These are phyloP conservation scores for Condylura cristata DNA, from an alignment of 2,113 vertebrate genomes.

Conservation along the genomic window DNA sequence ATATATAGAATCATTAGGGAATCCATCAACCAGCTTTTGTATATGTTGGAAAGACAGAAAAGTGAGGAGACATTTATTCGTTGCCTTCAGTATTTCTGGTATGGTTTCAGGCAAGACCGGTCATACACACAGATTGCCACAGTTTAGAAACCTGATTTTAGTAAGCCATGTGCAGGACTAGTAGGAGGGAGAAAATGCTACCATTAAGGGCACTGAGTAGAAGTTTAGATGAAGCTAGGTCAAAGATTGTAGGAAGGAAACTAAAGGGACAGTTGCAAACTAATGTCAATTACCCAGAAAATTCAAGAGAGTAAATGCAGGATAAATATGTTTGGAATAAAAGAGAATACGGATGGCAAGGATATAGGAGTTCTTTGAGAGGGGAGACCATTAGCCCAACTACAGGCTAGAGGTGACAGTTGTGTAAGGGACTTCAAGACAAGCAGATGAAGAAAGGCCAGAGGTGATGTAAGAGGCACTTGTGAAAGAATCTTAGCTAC, in stretches of 20 bases:
- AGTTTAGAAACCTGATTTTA: slow-evolving; percentile 15
- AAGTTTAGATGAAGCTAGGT: neutral
- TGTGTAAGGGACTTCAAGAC: slow-evolving; percentile 64
- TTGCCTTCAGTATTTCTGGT: neutral
- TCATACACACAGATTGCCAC: neutral
- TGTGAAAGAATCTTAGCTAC: slow-evolving; percentile 67
- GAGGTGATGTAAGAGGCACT: slow-evolving; percentile 70
- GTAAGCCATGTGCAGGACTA: neutral
- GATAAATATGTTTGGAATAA: neutral
- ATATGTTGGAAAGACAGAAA: neutral
- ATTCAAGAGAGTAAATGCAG: neutral
- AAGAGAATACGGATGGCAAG: neutral
- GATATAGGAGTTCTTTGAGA: neutral
- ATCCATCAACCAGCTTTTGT: neutral
- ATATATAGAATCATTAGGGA: neutral
- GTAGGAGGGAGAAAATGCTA: neutral
- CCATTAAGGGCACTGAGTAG: neutral
- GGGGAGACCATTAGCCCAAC: slow-evolving; percentile 41
- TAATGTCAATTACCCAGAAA: slow-evolving; percentile 20
- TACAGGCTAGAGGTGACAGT: slow-evolving; percentile 52
- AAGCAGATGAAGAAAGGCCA: slow-evolving; percentile 69
- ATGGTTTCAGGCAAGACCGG: neutral
- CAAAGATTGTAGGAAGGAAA: slow-evolving; percentile 14
- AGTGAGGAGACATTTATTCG: slow-evolving; percentile 7
- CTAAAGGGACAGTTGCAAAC: neutral